A percentile compares a stretch with the other conserved stretches of the same genome.
phyloP scores from a whole-genome alignment of 2,888 invertebrate species.

The Harpalus rufipes region DNA sequence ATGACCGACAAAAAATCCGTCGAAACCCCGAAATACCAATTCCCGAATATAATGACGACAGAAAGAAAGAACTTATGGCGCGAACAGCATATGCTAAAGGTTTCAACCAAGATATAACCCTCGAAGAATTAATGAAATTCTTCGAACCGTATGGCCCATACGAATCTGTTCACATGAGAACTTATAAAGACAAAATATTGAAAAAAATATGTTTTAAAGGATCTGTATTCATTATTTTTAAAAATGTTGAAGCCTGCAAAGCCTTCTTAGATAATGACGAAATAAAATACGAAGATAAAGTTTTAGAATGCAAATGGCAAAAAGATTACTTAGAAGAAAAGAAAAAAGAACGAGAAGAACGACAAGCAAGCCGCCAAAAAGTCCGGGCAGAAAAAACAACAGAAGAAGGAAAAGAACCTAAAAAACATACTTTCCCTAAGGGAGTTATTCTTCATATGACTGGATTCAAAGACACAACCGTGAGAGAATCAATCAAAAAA shows the following conservation, averaged over 20 bases:
- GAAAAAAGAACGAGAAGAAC: constrained; percentile 82
- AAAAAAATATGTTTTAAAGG: constrained; percentile 90
- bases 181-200: constrained; percentile 81
- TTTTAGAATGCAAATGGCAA: constrained; percentile 85
- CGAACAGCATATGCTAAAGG: constrained; percentile 94
- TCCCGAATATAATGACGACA: constrained; percentile 91
- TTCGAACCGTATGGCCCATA: constrained; percentile 83
- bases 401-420: constrained; percentile 77
- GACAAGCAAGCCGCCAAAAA: constrained; percentile 73
- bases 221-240: constrained; percentile 94
- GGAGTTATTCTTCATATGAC: constrained; percentile 87
- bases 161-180: constrained; percentile 84
- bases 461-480: constrained; percentile 81
- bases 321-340: constrained; percentile 84
- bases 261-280: constrained; percentile 84
- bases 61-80: constrained; percentile 86
- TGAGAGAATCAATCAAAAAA: constrained; percentile 87
- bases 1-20: constrained; percentile 82
- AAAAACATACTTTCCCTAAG: constrained; percentile 81
- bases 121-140: constrained; percentile 86
- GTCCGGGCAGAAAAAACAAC: constrained; percentile 79
- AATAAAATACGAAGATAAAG: constrained; percentile 83
- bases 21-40: constrained; percentile 86
- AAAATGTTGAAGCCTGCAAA: constrained; percentile 88
- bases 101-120: constrained; percentile 84